Percentiles rank a stretch among this genome's conserved stretches.
Conservation (phyloP, 2,797 vertebrate genomes). For the Gila robusta region DNA sequence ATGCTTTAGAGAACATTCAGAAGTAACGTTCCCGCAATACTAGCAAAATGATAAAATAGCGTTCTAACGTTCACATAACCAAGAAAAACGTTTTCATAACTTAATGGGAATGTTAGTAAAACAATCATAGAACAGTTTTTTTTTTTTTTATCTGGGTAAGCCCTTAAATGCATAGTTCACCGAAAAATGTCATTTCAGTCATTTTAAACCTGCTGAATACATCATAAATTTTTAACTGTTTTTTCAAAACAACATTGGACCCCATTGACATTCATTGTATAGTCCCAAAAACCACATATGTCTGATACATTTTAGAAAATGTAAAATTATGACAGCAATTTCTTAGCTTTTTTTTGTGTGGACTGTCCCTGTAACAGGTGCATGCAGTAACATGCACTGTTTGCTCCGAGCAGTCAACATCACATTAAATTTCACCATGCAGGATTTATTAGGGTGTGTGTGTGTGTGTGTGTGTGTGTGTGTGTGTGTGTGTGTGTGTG, state of each 20-base stretch:
- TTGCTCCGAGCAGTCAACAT: conserved; percentile 4
- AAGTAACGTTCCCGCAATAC: neutral
- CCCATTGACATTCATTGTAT: neutral
- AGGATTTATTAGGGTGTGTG: conserved; percentile 60
- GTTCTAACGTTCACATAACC: neutral
- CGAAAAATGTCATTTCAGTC: neutral
- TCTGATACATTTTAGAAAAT: neutral
- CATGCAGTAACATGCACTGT: conserved; percentile 22
- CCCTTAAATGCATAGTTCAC: neutral
- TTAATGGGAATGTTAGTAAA: neutral
- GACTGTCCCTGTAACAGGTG: neutral
- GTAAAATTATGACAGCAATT: neutral
- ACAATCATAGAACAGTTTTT: neutral
- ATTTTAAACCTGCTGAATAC: neutral
- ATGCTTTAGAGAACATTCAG: neutral
- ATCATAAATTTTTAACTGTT: neutral
- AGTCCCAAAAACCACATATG: neutral
- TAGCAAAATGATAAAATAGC: neutral
- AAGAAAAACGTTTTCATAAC: neutral
- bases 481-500: conserved; percentile 55
- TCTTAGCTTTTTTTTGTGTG: neutral
- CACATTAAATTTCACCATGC: conserved; percentile 49
- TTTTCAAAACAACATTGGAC: neutral
- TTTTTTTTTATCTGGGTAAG: neutral
- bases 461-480: conserved; percentile 62